phyloP scores from a whole-genome alignment of 2,888 invertebrate genomes.

The Odontomyia ornata region DNA sequence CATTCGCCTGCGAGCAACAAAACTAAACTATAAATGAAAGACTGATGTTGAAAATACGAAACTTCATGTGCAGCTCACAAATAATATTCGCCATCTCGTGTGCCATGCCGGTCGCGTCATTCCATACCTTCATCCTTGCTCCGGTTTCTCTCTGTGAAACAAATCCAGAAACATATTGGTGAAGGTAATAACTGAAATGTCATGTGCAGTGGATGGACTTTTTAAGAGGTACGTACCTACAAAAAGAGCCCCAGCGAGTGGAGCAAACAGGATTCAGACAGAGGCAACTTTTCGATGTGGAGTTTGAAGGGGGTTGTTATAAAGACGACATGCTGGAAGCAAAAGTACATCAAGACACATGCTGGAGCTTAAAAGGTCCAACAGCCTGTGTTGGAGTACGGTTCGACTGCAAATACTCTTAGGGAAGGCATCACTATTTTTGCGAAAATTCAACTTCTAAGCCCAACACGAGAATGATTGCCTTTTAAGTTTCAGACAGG shows the following conservation, averaged over 20 bases:
- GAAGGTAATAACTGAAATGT: conserved; percentile 50
- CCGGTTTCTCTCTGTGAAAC: neutral
- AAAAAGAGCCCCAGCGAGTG: conserved; percentile 1
- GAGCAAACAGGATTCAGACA: conserved; percentile 11
- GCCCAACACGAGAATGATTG: too few species aligned
- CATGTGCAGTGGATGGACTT: conserved; percentile 48
- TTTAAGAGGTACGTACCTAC: conserved; percentile 44
- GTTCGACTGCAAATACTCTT: neutral
- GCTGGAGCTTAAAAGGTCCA: neutral
- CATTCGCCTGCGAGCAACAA: conserved; percentile 38
- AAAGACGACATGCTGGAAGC: conserved; percentile 32
- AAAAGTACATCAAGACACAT: conserved; percentile 26
- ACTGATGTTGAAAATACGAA: conserved; percentile 42
- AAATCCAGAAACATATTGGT: conserved; percentile 43
- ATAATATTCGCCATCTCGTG: conserved; percentile 33
- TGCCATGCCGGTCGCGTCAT: conserved; percentile 23
- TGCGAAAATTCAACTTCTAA: too few species aligned
- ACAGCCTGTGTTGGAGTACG: conserved; percentile 15
- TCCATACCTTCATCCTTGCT: neutral
- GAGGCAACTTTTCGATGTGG: neutral
- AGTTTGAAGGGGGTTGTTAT: conserved; percentile 26
- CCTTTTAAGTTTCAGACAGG: too few species aligned
- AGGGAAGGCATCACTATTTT: neutral
- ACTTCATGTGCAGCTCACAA: conserved; percentile 41
- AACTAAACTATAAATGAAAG: conserved; percentile 43